Evolutionary conservation across 2,888 invertebrate genomes (phyloP).

Genomic region (Morinoia aosen): DNA sequence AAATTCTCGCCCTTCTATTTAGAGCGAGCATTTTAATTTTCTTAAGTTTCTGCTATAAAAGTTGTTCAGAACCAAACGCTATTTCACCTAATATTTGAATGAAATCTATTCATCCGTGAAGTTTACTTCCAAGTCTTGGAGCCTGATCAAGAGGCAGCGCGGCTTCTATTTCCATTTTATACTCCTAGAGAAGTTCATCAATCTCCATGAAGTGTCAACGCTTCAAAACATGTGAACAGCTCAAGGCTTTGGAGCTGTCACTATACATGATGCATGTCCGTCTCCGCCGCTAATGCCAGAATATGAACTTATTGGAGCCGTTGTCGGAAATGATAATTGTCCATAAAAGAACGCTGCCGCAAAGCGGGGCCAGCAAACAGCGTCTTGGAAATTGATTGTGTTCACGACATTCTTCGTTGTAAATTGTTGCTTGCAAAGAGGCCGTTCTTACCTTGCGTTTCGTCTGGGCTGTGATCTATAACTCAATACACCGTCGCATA

Average conservation of each 20-base stretch:
- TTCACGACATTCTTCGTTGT: neutral
- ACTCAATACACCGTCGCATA: constrained; percentile 21
- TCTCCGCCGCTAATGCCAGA: neutral
- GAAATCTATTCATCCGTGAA: neutral
- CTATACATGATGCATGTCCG: neutral
- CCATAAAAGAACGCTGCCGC: neutral
- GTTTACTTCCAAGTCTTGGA: neutral
- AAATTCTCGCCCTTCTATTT: neutral
- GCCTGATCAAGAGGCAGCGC: neutral
- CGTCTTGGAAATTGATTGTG: neutral
- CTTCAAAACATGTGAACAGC: constrained; percentile 15
- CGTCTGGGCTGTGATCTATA: neutral
- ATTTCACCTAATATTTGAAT: neutral
- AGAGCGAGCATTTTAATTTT: neutral
- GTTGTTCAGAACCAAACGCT: neutral
- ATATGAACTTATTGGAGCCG: neutral
- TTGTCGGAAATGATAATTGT: neutral
- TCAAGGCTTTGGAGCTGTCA: neutral
- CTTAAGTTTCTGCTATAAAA: neutral
- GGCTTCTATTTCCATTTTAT: neutral
- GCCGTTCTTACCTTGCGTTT: neutral
- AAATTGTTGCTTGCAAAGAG: neutral
- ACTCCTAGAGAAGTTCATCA: neutral
- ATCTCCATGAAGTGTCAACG: constrained; percentile 3
- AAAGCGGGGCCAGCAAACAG: neutral